Conservation (phyloP, 2,888 invertebrate species). For the Acanthopleura granulata region DNA sequence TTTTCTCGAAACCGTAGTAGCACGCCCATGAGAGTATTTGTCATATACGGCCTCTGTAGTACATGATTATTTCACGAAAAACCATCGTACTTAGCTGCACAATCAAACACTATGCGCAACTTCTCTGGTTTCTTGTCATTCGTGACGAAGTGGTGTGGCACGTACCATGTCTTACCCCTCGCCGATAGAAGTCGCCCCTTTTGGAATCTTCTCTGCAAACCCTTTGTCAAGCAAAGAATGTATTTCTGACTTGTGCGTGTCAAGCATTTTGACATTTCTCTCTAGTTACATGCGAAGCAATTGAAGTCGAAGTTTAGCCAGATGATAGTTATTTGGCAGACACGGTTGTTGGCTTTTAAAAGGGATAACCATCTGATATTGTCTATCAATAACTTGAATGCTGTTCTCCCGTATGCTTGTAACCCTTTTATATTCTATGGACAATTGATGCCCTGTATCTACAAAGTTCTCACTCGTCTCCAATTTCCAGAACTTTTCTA, state of each 20-base stretch:
- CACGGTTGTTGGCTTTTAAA: constrained; percentile 9
- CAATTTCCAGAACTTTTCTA: background rate
- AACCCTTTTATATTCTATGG: constrained; percentile 20
- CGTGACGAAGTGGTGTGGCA: constrained; percentile 37
- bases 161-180: constrained; percentile 30
- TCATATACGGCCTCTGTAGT: constrained; percentile 13
- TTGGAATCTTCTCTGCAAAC: constrained; percentile 23
- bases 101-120: background rate
- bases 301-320: constrained; percentile 15
- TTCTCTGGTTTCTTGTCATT: constrained; percentile 31
- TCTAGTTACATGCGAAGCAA: constrained; percentile 21
- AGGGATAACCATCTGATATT: constrained; percentile 6
- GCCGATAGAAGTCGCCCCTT: background rate
- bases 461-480: background rate
- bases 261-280: constrained; percentile 18
- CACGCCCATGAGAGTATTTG: constrained; percentile 35
- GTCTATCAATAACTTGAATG: constrained; percentile 13
- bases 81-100: constrained; percentile 16
- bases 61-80: constrained; percentile 27
- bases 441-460: background rate
- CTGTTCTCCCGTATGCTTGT: constrained; percentile 14
- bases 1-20: constrained; percentile 33
- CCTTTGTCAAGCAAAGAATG: constrained; percentile 24
- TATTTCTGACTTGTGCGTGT: constrained; percentile 24
- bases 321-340: constrained; percentile 28